Base-by-base conservation (phyloP, 1,140 invertebrate species). In the Pogonomyrmex barbatus region DNA sequence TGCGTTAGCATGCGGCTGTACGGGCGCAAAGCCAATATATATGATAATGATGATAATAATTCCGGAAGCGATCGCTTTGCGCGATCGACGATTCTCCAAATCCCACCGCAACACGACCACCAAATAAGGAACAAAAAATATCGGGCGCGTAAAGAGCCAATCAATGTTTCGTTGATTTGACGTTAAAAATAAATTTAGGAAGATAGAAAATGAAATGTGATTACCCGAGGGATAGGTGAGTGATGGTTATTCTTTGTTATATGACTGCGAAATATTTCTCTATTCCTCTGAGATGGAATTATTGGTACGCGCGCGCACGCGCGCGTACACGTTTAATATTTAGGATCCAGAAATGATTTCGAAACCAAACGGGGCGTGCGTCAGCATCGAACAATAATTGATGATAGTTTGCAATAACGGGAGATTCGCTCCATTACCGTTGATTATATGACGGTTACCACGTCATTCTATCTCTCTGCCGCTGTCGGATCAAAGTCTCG, bases 21-120 rank as follows among this genome's bases (percentile, higher is more conserved):
- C 67, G 62, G 63, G 52, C 63, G 77, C 77, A 71, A 24, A 85
- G 85, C 91, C 93, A 95, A 95, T 94, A 94, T 94, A 94, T 94
- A 95, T 95, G 94, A 94, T 95, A 95, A 95, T 94, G 86, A 90
- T 92, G 92, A 94, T 94, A 94, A 94, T 95, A 94, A 94, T 94
- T 94, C 87, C 89, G 91, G 91, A 92, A 91, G 89, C 90, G 86
- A 85, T 89, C 91, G 93, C 92, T 94, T 93, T 91, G 89, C 90
- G 85, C 76, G 75, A 71, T 73, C 86, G 45, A 60, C 42, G 54
- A 60, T 83, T 83, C 79, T 58, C 45, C n/a, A 75, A 83, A 83
- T 75, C 45, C 45, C 42, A 14, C 30, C 54, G 54, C 68, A 24
- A 24, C 54, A 5, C 54, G 10, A 14, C 52, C 5, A 36, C 30